Conservation (phyloP, 2,888 invertebrate species). For the Phanerotoma sp. region DNA sequence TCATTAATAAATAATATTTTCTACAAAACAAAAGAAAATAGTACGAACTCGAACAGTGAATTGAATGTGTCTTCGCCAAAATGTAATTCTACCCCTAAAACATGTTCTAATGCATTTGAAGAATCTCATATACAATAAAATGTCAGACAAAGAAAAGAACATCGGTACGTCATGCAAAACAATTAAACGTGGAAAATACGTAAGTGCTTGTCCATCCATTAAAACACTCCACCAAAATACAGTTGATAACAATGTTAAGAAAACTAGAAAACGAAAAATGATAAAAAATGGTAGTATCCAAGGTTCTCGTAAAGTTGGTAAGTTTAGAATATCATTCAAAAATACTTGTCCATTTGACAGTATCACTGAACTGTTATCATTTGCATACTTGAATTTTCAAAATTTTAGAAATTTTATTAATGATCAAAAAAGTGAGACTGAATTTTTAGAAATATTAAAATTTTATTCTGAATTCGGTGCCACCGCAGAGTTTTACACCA, state of each 20-base stretch:
- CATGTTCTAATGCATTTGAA: not conserved
- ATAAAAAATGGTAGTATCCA: not conserved
- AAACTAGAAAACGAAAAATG: not conserved
- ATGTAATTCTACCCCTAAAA: not conserved
- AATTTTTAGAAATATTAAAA: not conserved
- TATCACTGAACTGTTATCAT: not conserved
- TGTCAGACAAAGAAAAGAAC: not conserved
- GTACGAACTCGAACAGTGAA: not conserved
- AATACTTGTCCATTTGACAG: not conserved
- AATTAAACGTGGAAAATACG: not conserved
- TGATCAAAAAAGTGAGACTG: not conserved
- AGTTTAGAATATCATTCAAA: not conserved
- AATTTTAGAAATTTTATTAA: too few relatives aligned
- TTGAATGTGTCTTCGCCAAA: not conserved
- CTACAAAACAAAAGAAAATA: not conserved
- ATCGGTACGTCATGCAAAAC: not conserved
- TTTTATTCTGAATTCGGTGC: not conserved
- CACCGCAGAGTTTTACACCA: not conserved
- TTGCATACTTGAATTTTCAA: not conserved
- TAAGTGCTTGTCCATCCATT: not conserved
- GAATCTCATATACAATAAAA: not conserved
- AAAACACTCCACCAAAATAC: not conserved
- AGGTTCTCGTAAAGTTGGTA: not conserved
- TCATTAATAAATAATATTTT: not conserved
- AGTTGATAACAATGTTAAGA: not conserved